Evolutionary conservation across 1,140 invertebrate genomes (phyloP).

Genomic region (Reticulitermes speratus): DNA sequence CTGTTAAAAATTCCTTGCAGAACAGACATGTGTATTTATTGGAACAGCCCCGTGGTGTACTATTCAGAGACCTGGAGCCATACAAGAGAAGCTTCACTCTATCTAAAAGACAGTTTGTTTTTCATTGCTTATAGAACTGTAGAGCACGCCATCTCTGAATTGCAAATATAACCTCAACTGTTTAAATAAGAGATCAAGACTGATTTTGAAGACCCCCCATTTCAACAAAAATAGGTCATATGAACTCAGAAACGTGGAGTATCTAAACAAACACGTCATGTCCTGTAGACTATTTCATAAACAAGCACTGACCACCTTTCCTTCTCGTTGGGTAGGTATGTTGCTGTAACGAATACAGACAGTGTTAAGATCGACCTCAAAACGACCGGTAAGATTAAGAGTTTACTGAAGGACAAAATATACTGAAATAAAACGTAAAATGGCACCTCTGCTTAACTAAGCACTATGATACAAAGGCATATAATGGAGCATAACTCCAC

Average conservation of each 20-base stretch:
- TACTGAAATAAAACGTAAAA: too few relatives aligned
- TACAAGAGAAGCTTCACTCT: not conserved
- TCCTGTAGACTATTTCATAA: not conserved
- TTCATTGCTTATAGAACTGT: not conserved
- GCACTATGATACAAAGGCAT: too few relatives aligned
- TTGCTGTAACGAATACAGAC: not conserved
- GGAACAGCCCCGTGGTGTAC: not conserved
- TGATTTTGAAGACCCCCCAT: not conserved
- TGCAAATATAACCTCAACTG: not conserved
- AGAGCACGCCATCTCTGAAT: not conserved
- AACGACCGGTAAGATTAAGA: too few relatives aligned
- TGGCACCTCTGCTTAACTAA: too few relatives aligned
- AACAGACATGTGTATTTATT: not conserved
- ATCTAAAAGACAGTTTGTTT: not conserved
- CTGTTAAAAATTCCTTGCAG: not conserved
- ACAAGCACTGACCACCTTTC: not conserved
- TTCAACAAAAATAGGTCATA: not conserved
- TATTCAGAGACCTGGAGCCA: not conserved
- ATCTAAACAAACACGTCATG: not conserved
- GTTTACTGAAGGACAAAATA: too few relatives aligned
- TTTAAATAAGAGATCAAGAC: not conserved
- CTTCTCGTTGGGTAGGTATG: not conserved
- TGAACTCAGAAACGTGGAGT: not conserved
- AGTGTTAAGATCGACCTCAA: too few relatives aligned
- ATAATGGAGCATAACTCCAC: too few relatives aligned